These are phyloP conservation scores for Ridgeia piscesae DNA, from an alignment of 1,140 invertebrate species.

Conservation along the genomic window DNA sequence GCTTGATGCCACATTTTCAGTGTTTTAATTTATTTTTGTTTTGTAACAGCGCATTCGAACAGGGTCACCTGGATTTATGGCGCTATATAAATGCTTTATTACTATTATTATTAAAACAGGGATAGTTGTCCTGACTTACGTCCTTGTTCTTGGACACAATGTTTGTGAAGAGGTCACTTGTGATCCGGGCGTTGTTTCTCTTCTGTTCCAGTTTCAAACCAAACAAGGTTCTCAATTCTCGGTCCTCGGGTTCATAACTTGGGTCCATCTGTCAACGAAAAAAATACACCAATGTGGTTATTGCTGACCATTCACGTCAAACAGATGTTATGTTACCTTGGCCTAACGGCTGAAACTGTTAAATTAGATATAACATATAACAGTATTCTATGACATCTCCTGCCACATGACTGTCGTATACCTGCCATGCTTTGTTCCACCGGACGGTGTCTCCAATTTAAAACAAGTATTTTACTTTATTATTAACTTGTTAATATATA, in stretches of 20 bases:
- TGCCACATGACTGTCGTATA: too few relatives aligned
- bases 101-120: too few relatives aligned
- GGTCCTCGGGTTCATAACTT: slow-evolving; percentile 74
- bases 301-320: neutral
- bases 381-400: too few relatives aligned
- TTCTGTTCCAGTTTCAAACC: slow-evolving; percentile 90
- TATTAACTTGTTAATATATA: too few relatives aligned
- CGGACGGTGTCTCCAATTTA: too few relatives aligned
- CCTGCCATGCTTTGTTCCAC: too few relatives aligned
- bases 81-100: too few relatives aligned
- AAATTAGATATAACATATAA: neutral
- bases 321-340: neutral
- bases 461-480: too few relatives aligned
- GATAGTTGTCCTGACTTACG: slow-evolving; percentile 47
- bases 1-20: too few relatives aligned
- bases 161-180: slow-evolving; percentile 78
- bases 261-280: slow-evolving; percentile 76
- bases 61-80: too few relatives aligned
- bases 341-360: neutral
- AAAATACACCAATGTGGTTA: neutral
- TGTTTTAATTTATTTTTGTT: too few relatives aligned
- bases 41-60: too few relatives aligned
- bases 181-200: slow-evolving; percentile 86
- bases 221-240: slow-evolving; percentile 86
- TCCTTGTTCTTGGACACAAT: slow-evolving; percentile 75